These are phyloP conservation scores for Dunckerocampus dactyliophorus DNA, from an alignment of 2,113 vertebrate species.

Conservation along the genomic window DNA sequence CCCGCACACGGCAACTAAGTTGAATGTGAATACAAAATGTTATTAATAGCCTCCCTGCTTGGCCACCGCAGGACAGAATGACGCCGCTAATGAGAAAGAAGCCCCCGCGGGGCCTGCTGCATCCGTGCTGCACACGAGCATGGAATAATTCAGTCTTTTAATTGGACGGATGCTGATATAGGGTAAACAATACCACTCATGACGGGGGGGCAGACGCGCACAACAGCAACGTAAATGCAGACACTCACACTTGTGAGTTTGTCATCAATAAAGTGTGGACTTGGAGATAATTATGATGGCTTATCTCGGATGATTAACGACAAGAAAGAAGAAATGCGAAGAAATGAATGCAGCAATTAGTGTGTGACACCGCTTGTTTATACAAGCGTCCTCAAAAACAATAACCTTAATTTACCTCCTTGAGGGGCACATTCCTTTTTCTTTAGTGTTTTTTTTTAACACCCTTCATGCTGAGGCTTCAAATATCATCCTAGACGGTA, in stretches of 20 bases:
- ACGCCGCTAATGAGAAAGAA: constrained; percentile 62
- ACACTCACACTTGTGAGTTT: not conserved
- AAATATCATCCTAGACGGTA: too few species aligned
- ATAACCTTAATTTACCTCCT: too few species aligned
- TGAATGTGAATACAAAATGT: constrained; percentile 64
- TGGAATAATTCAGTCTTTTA: constrained; percentile 59
- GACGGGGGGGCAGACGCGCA: not conserved
- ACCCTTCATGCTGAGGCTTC: too few species aligned
- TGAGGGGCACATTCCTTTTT: too few species aligned
- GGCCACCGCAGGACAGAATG: constrained; percentile 46
- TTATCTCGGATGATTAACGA: not conserved
- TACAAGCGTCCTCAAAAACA: too few species aligned
- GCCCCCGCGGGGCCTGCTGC: constrained; percentile 38
- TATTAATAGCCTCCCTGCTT: constrained; percentile 58
- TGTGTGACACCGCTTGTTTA: too few species aligned
- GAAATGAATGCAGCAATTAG: not conserved
- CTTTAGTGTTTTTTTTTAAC: too few species aligned
- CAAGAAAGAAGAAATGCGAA: not conserved
- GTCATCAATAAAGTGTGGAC: not conserved
- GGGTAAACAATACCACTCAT: constrained; percentile 40
- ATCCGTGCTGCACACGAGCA: constrained; percentile 44
- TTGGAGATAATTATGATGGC: not conserved
- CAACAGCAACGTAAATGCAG: not conserved
- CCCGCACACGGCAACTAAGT: constrained; percentile 21
- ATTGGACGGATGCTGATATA: constrained; percentile 54